Evolutionary conservation across 2,113 vertebrate species (phyloP).

Genomic region (Trinectes maculatus): DNA sequence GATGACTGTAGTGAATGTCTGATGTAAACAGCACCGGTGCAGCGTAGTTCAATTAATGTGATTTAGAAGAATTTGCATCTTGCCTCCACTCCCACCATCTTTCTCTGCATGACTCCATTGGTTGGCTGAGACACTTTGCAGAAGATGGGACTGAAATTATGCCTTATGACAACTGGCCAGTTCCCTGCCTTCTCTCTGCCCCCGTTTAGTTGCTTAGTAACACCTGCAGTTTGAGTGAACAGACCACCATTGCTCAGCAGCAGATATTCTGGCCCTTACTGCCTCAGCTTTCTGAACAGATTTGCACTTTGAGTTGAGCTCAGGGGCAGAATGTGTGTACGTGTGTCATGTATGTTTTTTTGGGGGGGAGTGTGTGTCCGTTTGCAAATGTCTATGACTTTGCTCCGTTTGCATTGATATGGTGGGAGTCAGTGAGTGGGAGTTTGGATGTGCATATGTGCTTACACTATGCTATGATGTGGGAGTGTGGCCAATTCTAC

Average conservation of each 20-base stretch:
- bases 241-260: conserved; percentile 67
- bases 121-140: conserved; percentile 57
- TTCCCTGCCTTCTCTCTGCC: conserved; percentile 74
- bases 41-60: conserved; percentile 17
- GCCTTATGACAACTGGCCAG: conserved; percentile 74
- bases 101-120: conserved; percentile 26
- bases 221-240: conserved; percentile 79
- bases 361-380: conserved; percentile 9
- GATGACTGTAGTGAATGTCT: conserved; percentile 6
- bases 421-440: conserved; percentile 69
- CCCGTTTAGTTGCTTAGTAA: conserved; percentile 85
- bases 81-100: conserved; percentile 14
- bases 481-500: conserved; percentile 71
- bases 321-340: conserved; percentile 45
- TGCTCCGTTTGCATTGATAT: conserved; percentile 49
- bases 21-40: neutral
- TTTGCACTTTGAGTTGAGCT: conserved; percentile 62
- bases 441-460: conserved; percentile 68
- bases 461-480: conserved; percentile 73
- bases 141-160: conserved; percentile 71
- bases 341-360: neutral
- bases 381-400: conserved; percentile 51
- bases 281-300: conserved; percentile 68
- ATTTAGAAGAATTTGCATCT: conserved; percentile 29
- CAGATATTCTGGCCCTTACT: conserved; percentile 60